These are phyloP conservation scores for Acropora tenuis DNA, from an alignment of 64 coral and sea anemone species.

Conservation along the genomic window DNA sequence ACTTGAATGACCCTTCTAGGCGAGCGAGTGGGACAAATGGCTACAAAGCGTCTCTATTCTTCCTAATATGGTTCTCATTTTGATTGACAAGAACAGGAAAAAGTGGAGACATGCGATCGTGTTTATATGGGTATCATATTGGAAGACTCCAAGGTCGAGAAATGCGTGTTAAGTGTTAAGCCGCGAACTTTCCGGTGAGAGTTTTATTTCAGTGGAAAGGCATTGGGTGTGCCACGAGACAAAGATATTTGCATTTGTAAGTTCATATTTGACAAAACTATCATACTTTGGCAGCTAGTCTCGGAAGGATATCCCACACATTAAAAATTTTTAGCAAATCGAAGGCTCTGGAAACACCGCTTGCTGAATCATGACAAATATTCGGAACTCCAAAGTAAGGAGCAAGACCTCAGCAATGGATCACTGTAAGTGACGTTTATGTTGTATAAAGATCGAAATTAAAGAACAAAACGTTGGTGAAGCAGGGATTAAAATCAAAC, in stretches of 20 bases:
- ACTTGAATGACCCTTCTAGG: background rate
- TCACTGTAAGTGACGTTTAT: too few species aligned
- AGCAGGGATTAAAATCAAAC: too few species aligned
- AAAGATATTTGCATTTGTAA: background rate
- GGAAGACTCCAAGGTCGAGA: too few species aligned
- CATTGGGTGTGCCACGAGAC: background rate
- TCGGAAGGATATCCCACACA: too few species aligned
- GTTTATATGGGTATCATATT: too few species aligned
- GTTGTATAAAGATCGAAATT: too few species aligned
- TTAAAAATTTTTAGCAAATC: too few species aligned
- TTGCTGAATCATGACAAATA: too few species aligned
- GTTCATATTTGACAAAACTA: background rate
- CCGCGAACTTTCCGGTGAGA: background rate
- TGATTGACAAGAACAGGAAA: slow-evolving; percentile 24
- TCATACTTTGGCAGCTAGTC: background rate
- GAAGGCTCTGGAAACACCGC: too few species aligned
- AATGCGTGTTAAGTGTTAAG: background rate
- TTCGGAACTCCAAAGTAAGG: too few species aligned
- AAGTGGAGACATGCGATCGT: background rate
- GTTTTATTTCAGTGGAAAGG: background rate
- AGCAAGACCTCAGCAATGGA: too few species aligned
- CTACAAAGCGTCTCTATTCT: background rate
- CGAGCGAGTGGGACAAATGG: background rate
- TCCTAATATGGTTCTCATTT: background rate
- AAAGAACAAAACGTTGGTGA: too few species aligned